Base-by-base conservation (phyloP, 23 tunicate species). In the Corella eumyota region DNA sequence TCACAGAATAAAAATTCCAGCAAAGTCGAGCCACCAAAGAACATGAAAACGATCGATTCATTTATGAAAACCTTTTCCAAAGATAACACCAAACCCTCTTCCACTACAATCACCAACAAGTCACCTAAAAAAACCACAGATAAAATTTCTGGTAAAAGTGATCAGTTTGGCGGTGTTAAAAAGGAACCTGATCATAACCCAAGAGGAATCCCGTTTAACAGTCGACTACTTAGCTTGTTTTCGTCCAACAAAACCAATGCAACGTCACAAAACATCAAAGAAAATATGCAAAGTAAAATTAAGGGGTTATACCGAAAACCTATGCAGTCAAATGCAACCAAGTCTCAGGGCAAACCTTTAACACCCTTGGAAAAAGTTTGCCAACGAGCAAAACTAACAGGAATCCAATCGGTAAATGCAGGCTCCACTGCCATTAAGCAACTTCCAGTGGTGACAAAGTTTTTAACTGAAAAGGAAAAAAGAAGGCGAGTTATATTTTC, bases 381-480 rank as follows among this genome's bases (percentile, higher is more conserved):
- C 28, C 25, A 44, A 34, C 29, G 70, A 6, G 22, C 52, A 36
- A 51, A 68, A 32, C 36, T 66, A 35, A 64, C 35, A 23, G 83
- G 83, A 4, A 35, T 46, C 20, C 54, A 50, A 15, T 84, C 94
- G 5, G 94, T 84, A 1, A 84, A 75, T 50, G 51, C 32, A n/a
- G 74, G 68, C 17, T 83, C 94, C 3, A 62, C 78, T 24, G 94
- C 94, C 6, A 69, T 67, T 35, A 21, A 32, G 30, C 2, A 13
- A 20, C 62, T 32, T 32, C 61, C 61, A 61, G 70, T 61, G 21
- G 61, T 70, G n/a, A 68, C 85, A 1, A 78, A 78, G 65, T 78
- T 78, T 50, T 21, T 31, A 15, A 68, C 64, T 4, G 30, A 56
- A 7, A 57, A 48, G 31, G 80, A 35, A 64, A 24, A 32, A 44